Percentiles rank a stretch among this genome's conserved stretches.
phyloP scores from a whole-genome alignment of 2,113 vertebrate genomes.

The Phyllostomus hastatus region DNA sequence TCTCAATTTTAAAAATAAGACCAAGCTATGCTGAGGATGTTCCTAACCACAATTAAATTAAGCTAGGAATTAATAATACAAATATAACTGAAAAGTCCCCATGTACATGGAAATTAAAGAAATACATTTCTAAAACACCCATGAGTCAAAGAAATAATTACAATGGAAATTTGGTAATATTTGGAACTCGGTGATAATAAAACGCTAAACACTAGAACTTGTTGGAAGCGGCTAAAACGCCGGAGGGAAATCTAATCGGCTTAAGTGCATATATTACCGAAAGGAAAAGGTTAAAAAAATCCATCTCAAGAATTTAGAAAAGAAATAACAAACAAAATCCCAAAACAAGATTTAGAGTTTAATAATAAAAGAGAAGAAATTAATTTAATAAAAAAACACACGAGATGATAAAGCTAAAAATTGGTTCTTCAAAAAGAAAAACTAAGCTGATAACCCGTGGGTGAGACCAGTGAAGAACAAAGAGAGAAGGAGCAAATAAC shows the following conservation, averaged over 20 bases:
- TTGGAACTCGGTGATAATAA: background rate
- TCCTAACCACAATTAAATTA: conserved; percentile 15
- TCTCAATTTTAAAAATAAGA: background rate
- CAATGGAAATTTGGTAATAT: conserved; percentile 13
- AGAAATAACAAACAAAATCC: background rate
- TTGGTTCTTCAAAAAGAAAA: background rate
- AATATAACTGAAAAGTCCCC: background rate
- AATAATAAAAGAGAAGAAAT: background rate
- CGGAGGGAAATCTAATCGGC: background rate
- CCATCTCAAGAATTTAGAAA: background rate
- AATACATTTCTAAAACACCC: conserved; percentile 24
- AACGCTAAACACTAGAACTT: background rate
- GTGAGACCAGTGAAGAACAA: background rate
- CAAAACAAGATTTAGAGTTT: background rate
- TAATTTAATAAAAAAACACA: background rate
- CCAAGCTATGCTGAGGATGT: background rate
- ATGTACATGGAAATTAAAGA: conserved; percentile 35
- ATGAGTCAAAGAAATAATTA: conserved; percentile 18
- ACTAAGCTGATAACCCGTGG: background rate
- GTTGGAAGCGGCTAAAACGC: background rate
- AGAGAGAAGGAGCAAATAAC: background rate
- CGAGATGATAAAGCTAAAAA: background rate
- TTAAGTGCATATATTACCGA: background rate
- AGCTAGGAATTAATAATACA: conserved; percentile 30
- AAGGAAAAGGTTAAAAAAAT: background rate